phyloP scores from a whole-genome alignment of 2,113 vertebrate genomes.

The Nipponia nippon region DNA sequence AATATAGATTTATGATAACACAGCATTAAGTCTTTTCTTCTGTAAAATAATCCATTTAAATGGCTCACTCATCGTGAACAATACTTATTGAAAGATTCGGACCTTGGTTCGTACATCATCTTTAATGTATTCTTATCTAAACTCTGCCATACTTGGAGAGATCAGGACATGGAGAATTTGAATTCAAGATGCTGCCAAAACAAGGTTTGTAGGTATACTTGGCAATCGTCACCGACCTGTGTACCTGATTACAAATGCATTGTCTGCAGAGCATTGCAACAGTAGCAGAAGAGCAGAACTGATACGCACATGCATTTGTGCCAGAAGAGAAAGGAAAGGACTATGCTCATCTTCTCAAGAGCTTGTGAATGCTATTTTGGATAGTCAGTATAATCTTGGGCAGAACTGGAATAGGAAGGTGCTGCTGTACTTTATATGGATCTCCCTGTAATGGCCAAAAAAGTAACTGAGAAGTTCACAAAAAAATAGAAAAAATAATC shows the following conservation, averaged over 20 bases:
- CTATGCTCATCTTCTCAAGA: neutral
- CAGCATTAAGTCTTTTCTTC: constrained; percentile 2
- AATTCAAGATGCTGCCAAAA: neutral
- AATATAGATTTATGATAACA: constrained; percentile 25
- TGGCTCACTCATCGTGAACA: constrained; percentile 13
- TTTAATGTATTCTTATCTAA: neutral
- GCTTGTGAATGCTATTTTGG: neutral
- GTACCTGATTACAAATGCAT: neutral
- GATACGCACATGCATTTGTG: neutral
- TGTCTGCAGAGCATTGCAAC: neutral
- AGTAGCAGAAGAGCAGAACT: neutral
- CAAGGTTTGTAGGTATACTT: neutral
- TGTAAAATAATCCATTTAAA: constrained; percentile 12
- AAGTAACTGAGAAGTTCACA: neutral
- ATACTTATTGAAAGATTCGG: neutral
- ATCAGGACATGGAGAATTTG: neutral
- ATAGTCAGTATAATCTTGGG: neutral
- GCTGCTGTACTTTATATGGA: neutral
- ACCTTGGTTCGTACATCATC: constrained; percentile 17
- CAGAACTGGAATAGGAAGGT: neutral
- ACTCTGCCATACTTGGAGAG: neutral
- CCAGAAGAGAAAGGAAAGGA: neutral
- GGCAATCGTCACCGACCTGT: neutral
- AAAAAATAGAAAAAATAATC: neutral
- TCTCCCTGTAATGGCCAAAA: neutral